Base-by-base conservation (phyloP, 2,113 vertebrate genomes). In the Dascyllus trimaculatus region DNA sequence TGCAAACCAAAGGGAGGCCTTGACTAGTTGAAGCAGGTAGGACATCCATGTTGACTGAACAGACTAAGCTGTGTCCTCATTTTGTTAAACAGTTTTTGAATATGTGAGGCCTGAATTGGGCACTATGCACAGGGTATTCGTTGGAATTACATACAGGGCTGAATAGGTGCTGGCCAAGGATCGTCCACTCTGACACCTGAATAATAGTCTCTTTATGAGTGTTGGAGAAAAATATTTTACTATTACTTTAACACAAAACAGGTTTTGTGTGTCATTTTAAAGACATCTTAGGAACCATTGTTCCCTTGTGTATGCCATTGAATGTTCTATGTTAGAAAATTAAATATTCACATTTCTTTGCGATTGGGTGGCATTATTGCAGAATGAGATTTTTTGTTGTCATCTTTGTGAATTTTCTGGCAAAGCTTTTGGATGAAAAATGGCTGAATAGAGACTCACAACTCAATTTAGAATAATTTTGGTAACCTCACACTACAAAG, bases 1-100 rank as follows among this genome's bases (percentile, higher is more conserved):
- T 48, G 43, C 68, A 79, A 75, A 87, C 81, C 87, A 88, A 87
- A 69, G 64, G 26, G 58, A 78, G 80, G 80, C 92, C 91, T 93
- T 91, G 89, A 88, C 88, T 86, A 43, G 21, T 32, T 2, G 13
- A 53, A 84, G 78, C 75, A 38, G 80, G 67, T 87, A 24, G 67
- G 70, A 76, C 49, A 11, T 64, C 26, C 24, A 17, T 13, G 75
- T 54, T 56, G 46, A 71, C 65, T 77, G 56, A 85, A 77, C 73
- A 71, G 64, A 48, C 65, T 64, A 19, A 15, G 40, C 21, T 26
- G 43, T 32, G 46, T 59, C 70, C 77, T 85, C 81, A 79, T 75
- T 83, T 71, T 51, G 61, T 75, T 24, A 26, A 80, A 67, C 21
- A 17, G 21, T 56, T 74, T 71, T 71, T 81, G 70, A 85, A 83